Evolutionary conservation across 1,140 invertebrate genomes (phyloP).

Genomic region (Eupristina koningsbergeri): DNA sequence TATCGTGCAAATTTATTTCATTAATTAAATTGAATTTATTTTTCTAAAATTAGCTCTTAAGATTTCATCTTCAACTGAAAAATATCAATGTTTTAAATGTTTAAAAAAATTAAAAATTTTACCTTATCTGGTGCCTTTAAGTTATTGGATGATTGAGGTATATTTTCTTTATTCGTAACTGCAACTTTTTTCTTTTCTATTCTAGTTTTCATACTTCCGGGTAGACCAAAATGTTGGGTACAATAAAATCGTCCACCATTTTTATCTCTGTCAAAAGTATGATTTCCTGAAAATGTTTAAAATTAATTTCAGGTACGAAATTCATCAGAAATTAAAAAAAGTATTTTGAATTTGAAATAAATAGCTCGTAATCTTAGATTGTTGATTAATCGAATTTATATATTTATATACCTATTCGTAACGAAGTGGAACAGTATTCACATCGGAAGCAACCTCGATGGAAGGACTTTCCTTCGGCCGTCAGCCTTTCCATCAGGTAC

Average conservation of each 20-base stretch:
- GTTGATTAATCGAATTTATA: no score
- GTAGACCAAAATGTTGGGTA: slow-evolving; percentile 83
- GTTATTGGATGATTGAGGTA: slow-evolving; percentile 62
- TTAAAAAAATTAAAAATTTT: background rate
- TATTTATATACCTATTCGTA: slow-evolving; percentile 77
- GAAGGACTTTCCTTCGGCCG: slow-evolving; percentile 89
- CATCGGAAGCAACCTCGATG: slow-evolving; percentile 88
- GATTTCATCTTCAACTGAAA: no score
- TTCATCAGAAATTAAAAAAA: no score
- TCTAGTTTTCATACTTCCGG: slow-evolving; percentile 72
- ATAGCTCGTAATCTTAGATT: no score
- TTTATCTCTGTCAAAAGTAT: slow-evolving; percentile 83
- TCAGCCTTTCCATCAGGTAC: slow-evolving; percentile 90
- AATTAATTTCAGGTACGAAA: no score
- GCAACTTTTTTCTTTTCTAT: slow-evolving; percentile 66
- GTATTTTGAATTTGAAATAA: no score
- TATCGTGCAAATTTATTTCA: no score
- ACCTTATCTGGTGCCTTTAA: slow-evolving; percentile 68
- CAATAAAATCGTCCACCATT: slow-evolving; percentile 86
- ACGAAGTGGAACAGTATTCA: slow-evolving; percentile 81
- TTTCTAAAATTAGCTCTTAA: no score
- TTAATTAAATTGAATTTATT: no score
- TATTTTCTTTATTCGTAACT: slow-evolving; percentile 71
- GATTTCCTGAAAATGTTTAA: slow-evolving; percentile 74
- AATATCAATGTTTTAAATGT: background rate